Base-by-base conservation (phyloP, 1,140 invertebrate species). In the Drosophila pandora region DNA sequence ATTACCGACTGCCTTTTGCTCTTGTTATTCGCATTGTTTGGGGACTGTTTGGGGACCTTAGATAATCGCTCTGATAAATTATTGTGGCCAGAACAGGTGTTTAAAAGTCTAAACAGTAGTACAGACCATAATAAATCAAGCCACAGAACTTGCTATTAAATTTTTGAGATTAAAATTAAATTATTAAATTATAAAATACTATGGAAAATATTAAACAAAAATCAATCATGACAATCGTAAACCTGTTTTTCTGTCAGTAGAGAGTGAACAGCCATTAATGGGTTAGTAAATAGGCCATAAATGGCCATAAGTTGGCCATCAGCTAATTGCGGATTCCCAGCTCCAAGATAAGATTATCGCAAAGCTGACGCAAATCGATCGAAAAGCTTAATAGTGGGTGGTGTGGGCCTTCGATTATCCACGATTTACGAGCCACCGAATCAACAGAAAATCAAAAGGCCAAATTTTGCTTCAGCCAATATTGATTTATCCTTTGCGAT, bases 401-500 rank as follows among this genome's bases (percentile, higher is more conserved):
- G 43, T 17, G 17, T 22, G 41, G 62, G 6, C 6, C 25, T 39
- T 48, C n/a, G 65, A 69, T 69, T 68, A 69, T 56, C 63, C 23
- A 25, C 65, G 41, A 57, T 56, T 49, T 49, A 69, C 65, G 50
- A 69, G 65, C 30, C 30, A 25, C 41, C 63, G 50, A 63, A 52
- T 67, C 58, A 67, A 63, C 58, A 63, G 32, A 45, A 23, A 69
- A 69, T 69, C 63, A 69, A 73, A 47, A 63, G 57, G 57, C 57
- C 37, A 55, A 64, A 48, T 65, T 39, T 41, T 32, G 34, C 30
- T 74, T 28, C 45, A 48, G 12, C 39, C 54, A 75, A 74, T 75
- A 74, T 56, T 74, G 68, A 73, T 73, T 73, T 73, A 72, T 73
- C 50, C 68, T 61, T 54, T 73, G 57, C 60, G 58, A 73, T 71